Base-by-base conservation (phyloP, 2,888 invertebrate species). In the Tiliacea citrago region DNA sequence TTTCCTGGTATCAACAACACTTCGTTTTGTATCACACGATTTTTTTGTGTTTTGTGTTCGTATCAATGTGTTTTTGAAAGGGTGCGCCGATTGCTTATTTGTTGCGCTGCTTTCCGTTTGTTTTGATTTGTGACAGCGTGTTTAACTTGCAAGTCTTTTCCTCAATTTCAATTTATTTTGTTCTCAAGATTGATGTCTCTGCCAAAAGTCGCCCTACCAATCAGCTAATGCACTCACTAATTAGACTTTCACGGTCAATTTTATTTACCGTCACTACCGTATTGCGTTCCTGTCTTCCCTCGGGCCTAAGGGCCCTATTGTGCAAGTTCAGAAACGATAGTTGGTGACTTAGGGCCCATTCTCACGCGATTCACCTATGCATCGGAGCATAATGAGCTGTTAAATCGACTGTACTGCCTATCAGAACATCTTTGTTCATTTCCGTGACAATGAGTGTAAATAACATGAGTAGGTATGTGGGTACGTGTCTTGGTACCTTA, bases 1-100 rank as follows among this genome's bases (percentile, higher is more conserved):
- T 88, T 83, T 84, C 84, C 75, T 87, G 88, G 90, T 92, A 91
- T 92, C 91, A n/a, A n/a, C 90, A 75, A 78, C 80, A 85, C 84
- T 87, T 86, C 82, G 86, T 90, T n/a, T 88, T 84, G 87, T 89
- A 88, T 89, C 89, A 86, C n/a, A n/a, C n/a, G 84, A 81, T 79
- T 84, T 87, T 88, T 70, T 86, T 86, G 29, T 60, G 83, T 78
- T 77, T 86, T 86, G 88, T 86, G 86, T 88, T 85, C 85, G 86
- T 84, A 81, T 81, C 78, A 75, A 78, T 76, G 68, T 84, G 62
- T 82, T 75, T 78, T 62, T 55, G 21, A 80, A 75, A 67, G 68
- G 60, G 66, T 58, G 58, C 45, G 53, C 66, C 66, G 83, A 86
- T 68, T 78, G 83, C 65, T 60, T 84, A 68, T 68, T 84, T 68